Base-by-base conservation (phyloP, 2,113 vertebrate species). In the Phoxinus phoxinus region DNA sequence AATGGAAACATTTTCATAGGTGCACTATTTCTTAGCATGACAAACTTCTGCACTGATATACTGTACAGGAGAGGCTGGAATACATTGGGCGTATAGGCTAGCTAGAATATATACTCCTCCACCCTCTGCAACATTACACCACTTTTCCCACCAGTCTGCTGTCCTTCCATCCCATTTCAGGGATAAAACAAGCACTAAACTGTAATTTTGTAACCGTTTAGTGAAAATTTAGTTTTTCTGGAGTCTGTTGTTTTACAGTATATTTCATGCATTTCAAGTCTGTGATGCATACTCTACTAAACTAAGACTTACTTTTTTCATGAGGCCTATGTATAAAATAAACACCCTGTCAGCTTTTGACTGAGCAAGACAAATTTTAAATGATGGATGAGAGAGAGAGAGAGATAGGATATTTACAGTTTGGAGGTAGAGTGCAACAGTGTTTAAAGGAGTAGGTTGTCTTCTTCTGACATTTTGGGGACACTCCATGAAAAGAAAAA, bases 381-480 rank as follows among this genome's bases (percentile, higher is more conserved):
- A 85, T 37, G 25, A 80, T 17, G 9, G 53, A 51, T 58, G 13
- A 75, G 5, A 86, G 48, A 80, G 19, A 37, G 41, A 83, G 19
- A 56, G 27, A 17, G n/a, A n/a, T n/a, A 71, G 67, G 32, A 69
- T 37, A 19, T 69, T 69, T 11, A 23, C 65, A 71, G 67, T 37
- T 35, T 23, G 8, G 65, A 35, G 30, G 65, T 6, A 5, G 53
- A 72, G 4, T 3, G 69, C 35, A 71, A 37, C 35, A 71, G 4
- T 69, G 3, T 71, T 71, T 21, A 71, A 71, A 37, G 11, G 67
- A 41, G 32, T 1, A 23, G 19, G 9, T 37, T 69, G 2, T 35
- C 8, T 2, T 21, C 9, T 4, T 37, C 4, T 23, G 56, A 10
- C 6, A 53, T 53, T 25, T 61, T 61, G 25, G 58, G 23, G 32